A percentile compares a stretch with the other conserved stretches of the same genome.
These are phyloP conservation scores for Dendronephthya gigantea DNA, from an alignment of 64 coral and sea anemone species.

Conservation along the genomic window DNA sequence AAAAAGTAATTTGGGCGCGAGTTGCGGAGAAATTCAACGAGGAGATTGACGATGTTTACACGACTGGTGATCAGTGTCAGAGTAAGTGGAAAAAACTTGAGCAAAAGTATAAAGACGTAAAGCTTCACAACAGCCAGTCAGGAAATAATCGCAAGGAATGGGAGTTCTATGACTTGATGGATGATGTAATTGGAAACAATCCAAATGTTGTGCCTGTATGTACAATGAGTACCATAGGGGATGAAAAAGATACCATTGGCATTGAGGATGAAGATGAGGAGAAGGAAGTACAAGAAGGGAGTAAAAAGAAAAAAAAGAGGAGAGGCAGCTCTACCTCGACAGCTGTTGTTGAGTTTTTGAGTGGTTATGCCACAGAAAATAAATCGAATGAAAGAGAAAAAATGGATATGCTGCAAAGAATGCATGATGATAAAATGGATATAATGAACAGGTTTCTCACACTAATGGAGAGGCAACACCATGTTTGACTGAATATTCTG, in stretches of 20 bases:
- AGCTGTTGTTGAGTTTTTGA: background rate
- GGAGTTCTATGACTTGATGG: background rate
- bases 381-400: background rate
- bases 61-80: background rate
- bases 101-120: background rate
- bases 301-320: background rate
- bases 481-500: too few species aligned
- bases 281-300: background rate
- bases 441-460: background rate
- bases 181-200: background rate
- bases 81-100: background rate
- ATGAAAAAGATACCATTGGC: background rate
- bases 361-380: background rate
- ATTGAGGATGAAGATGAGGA: background rate
- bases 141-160: background rate
- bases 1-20: background rate
- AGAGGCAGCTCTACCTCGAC: background rate
- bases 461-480: background rate
- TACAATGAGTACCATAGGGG: background rate
- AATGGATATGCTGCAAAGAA: background rate
- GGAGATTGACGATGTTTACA: background rate
- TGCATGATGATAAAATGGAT: constrained; percentile 1
- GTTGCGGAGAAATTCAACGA: background rate
- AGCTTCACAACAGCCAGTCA: background rate
- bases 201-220: background rate